Conservation (phyloP, 2,888 invertebrate genomes). For the Rhynchonema sp. region DNA sequence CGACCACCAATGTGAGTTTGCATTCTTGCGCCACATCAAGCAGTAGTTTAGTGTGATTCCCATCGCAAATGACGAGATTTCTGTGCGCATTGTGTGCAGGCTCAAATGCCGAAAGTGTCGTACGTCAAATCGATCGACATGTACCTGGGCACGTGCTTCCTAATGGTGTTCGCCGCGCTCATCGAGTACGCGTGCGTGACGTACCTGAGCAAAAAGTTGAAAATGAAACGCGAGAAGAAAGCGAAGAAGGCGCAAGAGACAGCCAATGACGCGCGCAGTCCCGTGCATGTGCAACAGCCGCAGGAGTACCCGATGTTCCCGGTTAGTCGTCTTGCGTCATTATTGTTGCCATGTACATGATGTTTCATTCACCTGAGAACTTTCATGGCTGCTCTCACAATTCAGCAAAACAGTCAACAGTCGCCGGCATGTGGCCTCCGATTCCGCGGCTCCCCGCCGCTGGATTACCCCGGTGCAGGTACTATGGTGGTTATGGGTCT, state of each 20-base stretch:
- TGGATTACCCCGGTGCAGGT: neutral
- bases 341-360: no score
- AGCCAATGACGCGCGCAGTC: neutral
- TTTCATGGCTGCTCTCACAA: no score
- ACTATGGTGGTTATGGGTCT: no score
- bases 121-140: conserved; percentile 92
- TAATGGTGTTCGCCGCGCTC: conserved; percentile 91
- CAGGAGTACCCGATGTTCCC: neutral
- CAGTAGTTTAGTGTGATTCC: no score
- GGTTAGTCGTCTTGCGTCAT: no score
- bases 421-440: neutral
- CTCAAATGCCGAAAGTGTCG: conserved; percentile 66
- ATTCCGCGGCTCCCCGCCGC: neutral
- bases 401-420: no score
- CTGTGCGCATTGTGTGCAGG: no score
- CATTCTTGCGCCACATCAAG: no score
- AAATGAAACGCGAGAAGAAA: neutral
- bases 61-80: no score
- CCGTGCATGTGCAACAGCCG: neutral
- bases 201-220: conserved; percentile 61
- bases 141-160: conserved; percentile 88
- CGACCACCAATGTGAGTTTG: conserved; percentile 42
- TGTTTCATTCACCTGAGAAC: no score
- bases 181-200: conserved; percentile 89
- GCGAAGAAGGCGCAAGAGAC: neutral